A percentile compares a stretch with the other conserved stretches of the same genome.
These are phyloP conservation scores for Steatornis caripensis DNA, from an alignment of 2,113 vertebrate genomes.

Conservation along the genomic window DNA sequence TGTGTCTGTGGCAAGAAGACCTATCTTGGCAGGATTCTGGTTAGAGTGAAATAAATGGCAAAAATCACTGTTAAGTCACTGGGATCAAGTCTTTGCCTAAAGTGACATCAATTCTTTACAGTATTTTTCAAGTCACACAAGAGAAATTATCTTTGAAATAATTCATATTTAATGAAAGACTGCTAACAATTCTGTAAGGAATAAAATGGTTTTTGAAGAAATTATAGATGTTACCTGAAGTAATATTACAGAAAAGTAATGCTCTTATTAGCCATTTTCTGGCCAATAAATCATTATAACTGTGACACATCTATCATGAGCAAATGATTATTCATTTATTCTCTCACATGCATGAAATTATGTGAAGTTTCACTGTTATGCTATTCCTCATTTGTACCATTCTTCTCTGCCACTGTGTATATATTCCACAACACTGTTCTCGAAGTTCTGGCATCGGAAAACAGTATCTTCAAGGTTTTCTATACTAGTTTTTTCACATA, in stretches of 20 bases:
- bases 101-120: not conserved
- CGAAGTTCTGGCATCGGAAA: not conserved
- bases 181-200: not conserved
- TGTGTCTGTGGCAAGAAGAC: not conserved
- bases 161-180: not conserved
- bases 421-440: not conserved
- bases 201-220: fast-evolving
- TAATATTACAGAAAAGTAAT: not conserved
- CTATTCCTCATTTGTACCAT: not conserved
- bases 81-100: not conserved
- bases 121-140: not conserved
- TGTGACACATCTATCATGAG: not conserved
- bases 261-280: not conserved
- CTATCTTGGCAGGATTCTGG: not conserved
- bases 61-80: not conserved
- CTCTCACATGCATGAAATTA: not conserved
- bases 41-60: not conserved
- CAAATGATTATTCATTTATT: not conserved
- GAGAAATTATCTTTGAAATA: not conserved
- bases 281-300: not conserved
- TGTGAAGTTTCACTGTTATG: not conserved
- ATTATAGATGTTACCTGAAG: not conserved
- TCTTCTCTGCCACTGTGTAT: not conserved
- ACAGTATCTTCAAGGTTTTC: not conserved
- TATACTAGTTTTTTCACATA: not conserved